Conservation (phyloP, 2,888 invertebrate genomes). For the Lottia scabra region DNA sequence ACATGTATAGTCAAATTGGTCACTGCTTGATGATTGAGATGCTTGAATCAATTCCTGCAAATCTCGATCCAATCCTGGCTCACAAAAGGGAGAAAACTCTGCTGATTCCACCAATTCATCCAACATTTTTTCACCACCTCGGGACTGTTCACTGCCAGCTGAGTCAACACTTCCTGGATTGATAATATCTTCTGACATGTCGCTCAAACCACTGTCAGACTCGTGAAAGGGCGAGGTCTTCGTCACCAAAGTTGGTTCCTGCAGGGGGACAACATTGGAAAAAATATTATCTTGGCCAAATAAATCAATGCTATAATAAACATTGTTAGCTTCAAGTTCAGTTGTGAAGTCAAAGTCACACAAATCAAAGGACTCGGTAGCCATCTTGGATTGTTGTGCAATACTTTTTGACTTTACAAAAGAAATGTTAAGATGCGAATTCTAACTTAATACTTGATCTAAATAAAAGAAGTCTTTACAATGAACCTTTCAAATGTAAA, state of each 20-base stretch:
- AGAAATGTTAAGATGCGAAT: too few species aligned
- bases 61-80: neutral
- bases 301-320: neutral
- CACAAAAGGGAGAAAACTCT: conserved; percentile 15
- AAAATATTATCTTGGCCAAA: neutral
- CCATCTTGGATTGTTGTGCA: neutral
- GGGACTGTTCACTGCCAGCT: neutral
- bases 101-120: conserved; percentile 18
- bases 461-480: too few species aligned
- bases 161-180: conserved; percentile 16
- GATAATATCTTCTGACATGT: conserved; percentile 21
- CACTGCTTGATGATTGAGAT: neutral
- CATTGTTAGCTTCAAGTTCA: neutral
- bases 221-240: conserved; percentile 53
- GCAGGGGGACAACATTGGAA: neutral
- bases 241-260: neutral
- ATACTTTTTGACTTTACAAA: too few species aligned
- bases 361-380: neutral
- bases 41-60: too few species aligned
- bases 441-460: too few species aligned
- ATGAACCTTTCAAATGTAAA: too few species aligned
- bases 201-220: conserved; percentile 56
- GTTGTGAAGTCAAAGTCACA: neutral
- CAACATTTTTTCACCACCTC: conserved; percentile 9
- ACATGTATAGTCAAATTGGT: neutral